Base-by-base conservation (phyloP, 2,888 invertebrate species). In the Melangyna quadrimaculata region DNA sequence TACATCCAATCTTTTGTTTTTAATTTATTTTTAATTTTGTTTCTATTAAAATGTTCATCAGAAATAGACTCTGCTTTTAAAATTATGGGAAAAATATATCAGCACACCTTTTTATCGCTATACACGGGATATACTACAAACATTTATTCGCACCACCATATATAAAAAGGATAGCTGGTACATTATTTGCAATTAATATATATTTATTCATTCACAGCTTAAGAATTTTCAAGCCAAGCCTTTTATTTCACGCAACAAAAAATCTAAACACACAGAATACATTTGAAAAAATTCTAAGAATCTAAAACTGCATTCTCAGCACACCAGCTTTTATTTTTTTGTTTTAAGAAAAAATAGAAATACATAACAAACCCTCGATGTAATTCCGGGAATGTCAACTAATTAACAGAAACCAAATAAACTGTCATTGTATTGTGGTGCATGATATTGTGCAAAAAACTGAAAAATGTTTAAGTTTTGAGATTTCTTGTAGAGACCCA, bases 401-500 rank as follows among this genome's bases (percentile, higher is more conserved):
- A 80, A 84, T 84, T 84, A 84, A 84, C 80, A 67, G 67, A 84
- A 72, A 45, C 79, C 75, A 80, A 77, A 67, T 53, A 37, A 59
- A 59, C 51, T 40, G 61, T 78, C 78, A 24, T 6, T 45, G 51
- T 61, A 63, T 67, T 70, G 72, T 69, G 72, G 72, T 69, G 72
- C 72, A 29, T 29, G 27, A 29, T 53, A 29, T 53, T 53, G 55
- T 55, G 55, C 51, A 51, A 55, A 55, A 9, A 55, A 14, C 5
- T n/a, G 10, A 17, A 69, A 73, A 70, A 55, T 53, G 19, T 48
- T 73, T 19, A 3, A 9, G 3, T 35, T 32, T 51, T 40, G 32
- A 22, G 19, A 29, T 32, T 57, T 57, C 27, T 70, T 48, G n/a
- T n/a, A 9, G 37, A 59, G 29, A 10, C 19, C 67, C 51, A 10